Evolutionary conservation across 2,797 vertebrate species (phyloP).

Genomic region (Onychomys arenicola): DNA sequence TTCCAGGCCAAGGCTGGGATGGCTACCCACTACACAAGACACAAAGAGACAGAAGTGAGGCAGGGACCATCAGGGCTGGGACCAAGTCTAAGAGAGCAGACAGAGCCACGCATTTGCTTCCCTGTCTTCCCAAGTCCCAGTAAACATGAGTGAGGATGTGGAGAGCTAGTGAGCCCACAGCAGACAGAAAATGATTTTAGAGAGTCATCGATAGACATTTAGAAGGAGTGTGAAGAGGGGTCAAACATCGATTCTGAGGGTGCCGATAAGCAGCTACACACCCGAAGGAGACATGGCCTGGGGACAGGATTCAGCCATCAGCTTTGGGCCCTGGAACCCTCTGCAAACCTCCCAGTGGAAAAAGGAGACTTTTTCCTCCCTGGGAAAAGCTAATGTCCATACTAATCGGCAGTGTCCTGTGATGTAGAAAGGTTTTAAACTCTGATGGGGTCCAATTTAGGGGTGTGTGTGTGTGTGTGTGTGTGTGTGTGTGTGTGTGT

Average conservation of each 20-base stretch:
- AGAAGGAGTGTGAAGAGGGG: background rate
- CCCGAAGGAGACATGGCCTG: background rate
- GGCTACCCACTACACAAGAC: no score
- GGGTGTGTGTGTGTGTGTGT: no score
- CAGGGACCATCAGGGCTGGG: background rate
- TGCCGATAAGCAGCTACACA: background rate
- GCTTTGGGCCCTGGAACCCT: background rate
- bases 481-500: no score
- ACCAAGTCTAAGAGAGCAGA: background rate
- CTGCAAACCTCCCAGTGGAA: background rate
- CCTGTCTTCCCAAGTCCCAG: background rate
- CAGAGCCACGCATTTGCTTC: background rate
- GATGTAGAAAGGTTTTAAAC: background rate
- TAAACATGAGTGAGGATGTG: background rate
- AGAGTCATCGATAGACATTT: background rate
- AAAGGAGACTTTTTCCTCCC: background rate
- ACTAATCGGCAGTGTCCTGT: background rate
- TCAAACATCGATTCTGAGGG: background rate
- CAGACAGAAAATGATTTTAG: background rate
- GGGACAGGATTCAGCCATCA: background rate
- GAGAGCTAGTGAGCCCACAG: background rate
- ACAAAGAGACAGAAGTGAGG: background rate
- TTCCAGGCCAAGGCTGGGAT: no score
- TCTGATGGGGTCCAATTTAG: background rate
- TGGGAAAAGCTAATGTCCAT: background rate